Conservation (phyloP, 2,888 invertebrate genomes). For the Drosophila kambysellisi region DNA sequence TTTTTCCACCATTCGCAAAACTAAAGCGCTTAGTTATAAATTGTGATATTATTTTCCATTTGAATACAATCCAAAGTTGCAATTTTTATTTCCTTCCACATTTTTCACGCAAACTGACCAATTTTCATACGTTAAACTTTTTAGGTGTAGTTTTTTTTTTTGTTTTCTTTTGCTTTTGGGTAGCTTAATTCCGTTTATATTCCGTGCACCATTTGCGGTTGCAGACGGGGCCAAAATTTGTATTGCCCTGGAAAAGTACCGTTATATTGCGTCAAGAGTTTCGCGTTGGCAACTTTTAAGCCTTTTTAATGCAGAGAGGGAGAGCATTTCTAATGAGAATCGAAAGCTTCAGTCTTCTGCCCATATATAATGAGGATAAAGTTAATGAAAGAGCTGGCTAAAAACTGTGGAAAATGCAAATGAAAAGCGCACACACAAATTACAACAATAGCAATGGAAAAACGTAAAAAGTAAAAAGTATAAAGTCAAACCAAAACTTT, state of each 20-base stretch:
- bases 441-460: conserved; percentile 6
- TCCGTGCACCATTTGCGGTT: conserved; percentile 24
- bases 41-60: conserved; percentile 16
- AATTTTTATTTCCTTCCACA: not conserved
- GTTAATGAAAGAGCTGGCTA: conserved; percentile 45
- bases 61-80: conserved; percentile 1
- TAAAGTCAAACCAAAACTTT: conserved; percentile 46
- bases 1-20: not conserved
- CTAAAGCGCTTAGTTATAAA: conserved; percentile 24
- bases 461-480: conserved; percentile 11
- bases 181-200: conserved; percentile 39
- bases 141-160: not conserved
- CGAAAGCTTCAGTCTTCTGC: conserved; percentile 14
- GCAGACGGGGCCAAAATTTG: conserved; percentile 24
- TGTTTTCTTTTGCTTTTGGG: conserved; percentile 10
- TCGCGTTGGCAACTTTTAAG: conserved; percentile 66
- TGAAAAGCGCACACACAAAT: conserved; percentile 33
- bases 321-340: conserved; percentile 53
- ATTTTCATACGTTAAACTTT: conserved; percentile 31
- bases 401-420: conserved; percentile 48
- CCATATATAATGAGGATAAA: conserved; percentile 41
- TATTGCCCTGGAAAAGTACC: conserved; percentile 36
- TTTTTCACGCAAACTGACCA: conserved; percentile 3
- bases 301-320: conserved; percentile 60
- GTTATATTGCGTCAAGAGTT: conserved; percentile 29